These are phyloP conservation scores for Scaptodrosophila lebanonensis DNA, from an alignment of 1,140 invertebrate genomes.

Conservation along the genomic window DNA sequence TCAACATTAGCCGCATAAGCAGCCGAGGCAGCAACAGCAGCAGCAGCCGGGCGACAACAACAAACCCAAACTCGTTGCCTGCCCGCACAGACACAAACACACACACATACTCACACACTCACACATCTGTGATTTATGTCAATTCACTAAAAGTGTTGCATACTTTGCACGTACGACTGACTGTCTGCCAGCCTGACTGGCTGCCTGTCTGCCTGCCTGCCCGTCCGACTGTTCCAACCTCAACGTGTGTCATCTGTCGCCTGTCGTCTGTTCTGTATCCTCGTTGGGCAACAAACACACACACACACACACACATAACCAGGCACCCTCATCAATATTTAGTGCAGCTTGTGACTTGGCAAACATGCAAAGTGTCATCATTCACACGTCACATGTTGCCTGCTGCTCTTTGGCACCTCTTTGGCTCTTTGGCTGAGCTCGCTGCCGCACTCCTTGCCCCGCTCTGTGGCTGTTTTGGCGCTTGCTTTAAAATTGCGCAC, in stretches of 20 bases:
- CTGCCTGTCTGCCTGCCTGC: constrained; percentile 19
- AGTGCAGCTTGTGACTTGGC: constrained; percentile 65
- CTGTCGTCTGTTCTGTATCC: too few relatives aligned
- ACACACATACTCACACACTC: too few relatives aligned
- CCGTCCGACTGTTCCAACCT: not conserved
- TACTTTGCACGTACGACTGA: constrained; percentile 52
- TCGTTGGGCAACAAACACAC: too few relatives aligned
- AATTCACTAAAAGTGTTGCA: constrained; percentile 66
- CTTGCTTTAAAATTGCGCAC: constrained; percentile 67
- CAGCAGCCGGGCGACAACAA: not conserved
- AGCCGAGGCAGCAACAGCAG: constrained; percentile 7
- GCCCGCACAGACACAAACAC: not conserved
- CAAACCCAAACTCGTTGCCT: not conserved
- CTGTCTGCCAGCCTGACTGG: too few relatives aligned
- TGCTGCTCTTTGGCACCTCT: constrained; percentile 11
- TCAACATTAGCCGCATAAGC: constrained; percentile 41
- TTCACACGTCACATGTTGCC: constrained; percentile 59
- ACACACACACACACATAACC: not conserved
- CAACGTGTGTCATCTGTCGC: too few relatives aligned
- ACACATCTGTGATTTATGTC: constrained; percentile 41
- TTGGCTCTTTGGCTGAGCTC: constrained; percentile 8
- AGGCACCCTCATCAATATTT: constrained; percentile 68
- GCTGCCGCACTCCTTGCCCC: constrained; percentile 24
- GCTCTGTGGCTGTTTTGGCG: constrained; percentile 21
- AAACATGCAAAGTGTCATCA: constrained; percentile 76